A percentile compares a stretch with the other conserved stretches of the same genome.
Conservation (phyloP, 2,113 vertebrate genomes). For the Pleuronectes platessa region DNA sequence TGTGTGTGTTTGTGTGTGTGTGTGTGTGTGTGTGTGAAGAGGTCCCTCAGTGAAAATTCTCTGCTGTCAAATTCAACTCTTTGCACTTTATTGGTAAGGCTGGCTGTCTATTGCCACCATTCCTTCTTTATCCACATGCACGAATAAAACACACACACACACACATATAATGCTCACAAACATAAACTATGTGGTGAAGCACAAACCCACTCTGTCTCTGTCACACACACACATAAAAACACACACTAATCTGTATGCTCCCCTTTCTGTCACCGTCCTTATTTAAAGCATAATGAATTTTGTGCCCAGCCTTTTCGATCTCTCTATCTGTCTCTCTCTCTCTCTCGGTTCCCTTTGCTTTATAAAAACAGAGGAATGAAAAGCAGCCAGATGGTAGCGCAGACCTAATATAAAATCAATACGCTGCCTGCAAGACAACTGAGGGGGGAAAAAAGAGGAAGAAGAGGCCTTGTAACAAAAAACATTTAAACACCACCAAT, state of each 20-base stretch:
- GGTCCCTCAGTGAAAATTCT: slow-evolving; percentile 26
- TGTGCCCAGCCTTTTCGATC: slow-evolving; percentile 58
- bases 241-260: slow-evolving; percentile 54
- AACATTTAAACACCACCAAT: slow-evolving; percentile 59
- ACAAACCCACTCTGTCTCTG: slow-evolving; percentile 19
- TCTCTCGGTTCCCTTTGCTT: slow-evolving; percentile 54
- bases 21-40: neutral
- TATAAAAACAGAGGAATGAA: slow-evolving; percentile 78
- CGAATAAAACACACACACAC: slow-evolving; percentile 15
- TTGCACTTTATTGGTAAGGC: slow-evolving; percentile 16
- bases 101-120: slow-evolving; percentile 26
- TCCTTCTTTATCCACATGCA: slow-evolving; percentile 23
- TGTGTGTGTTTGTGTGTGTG: neutral
- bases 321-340: slow-evolving; percentile 42
- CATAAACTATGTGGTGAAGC: slow-evolving; percentile 28
- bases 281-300: slow-evolving; percentile 76
- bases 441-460: slow-evolving; percentile 38
- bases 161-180: slow-evolving; percentile 23
- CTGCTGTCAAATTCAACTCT: slow-evolving; percentile 23
- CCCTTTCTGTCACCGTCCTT: slow-evolving; percentile 62
- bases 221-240: slow-evolving; percentile 18
- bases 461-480: slow-evolving; percentile 55
- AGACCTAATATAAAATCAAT: slow-evolving; percentile 82
- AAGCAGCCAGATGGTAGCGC: slow-evolving; percentile 79
- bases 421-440: slow-evolving; percentile 71